Evolutionary conservation across 1,140 invertebrate genomes (phyloP), one percentile per base, ranked within the genome.

Genomic region (Thalassaphorura encarpata): DNA sequence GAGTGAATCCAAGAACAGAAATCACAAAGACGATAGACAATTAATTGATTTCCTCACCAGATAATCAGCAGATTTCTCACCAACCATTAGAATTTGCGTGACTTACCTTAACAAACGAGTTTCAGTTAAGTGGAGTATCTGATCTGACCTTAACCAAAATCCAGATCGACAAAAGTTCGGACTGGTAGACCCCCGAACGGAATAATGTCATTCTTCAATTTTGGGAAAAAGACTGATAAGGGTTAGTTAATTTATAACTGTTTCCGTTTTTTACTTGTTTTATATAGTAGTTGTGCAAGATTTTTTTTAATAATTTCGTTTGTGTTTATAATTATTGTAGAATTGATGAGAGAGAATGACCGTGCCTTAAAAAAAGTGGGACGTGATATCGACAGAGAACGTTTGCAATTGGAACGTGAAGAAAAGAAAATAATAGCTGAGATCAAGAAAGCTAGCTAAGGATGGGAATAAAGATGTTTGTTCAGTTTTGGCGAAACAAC

Each of bases 351-450:
- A 41, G 77, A 84, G 68, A 89, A 87, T 77, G 87, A 92, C 67
- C 76, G 80, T 63, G 79, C 81, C 33, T 69, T 94, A 26, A 73
- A 83, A 23, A 87, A 85, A 76, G 85, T 84, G 28, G 80, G 82
- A 4, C 75, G 90, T 67, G 88, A 90, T 70, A 76, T 94, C 61
- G 87, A 89, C 57, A 76, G 87, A 62, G 89, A 92, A 69, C 78
- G 83, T 63, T 69, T 77, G 52, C 78, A 85, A 63, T 69, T 94
- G 52, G 89, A 93, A 71, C 77, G 80, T 66, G 87, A 93, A 73
- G 90, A 94, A 71, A 91, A 90, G 64, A 87, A 92, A 77, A 69
- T 95, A 88, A 83, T 85, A 91, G 78, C 70, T 81, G 67, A 89
- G 94, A 72, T 94, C 94, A 47, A 91, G 88, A 67, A 87, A 88